Evolutionary conservation across 2,797 vertebrate genomes (phyloP), one percentile per base, ranked within the genome.

Genomic region (Parotocinclus haroldoi): DNA sequence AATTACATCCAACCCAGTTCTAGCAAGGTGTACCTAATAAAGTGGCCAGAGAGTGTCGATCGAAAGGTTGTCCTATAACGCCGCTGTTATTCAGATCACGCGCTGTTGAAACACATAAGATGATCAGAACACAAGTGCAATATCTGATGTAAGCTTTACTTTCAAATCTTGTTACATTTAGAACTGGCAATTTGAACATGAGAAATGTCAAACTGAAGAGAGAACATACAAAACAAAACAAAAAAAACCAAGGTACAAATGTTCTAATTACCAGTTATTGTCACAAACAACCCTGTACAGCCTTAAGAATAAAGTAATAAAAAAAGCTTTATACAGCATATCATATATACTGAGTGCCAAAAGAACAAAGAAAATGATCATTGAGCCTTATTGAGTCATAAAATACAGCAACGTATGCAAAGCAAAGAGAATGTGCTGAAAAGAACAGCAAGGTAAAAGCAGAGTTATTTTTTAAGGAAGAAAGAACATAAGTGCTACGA

Each of bases 91-190:
- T 27, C 27, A 27, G 27, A 27, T 27, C 27, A 27, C 27, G 5
- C 27, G 5, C 27, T 2, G 27, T 2, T 27, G 27, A 27, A 27
- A 27, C 48, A 8, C 10, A 48, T 7, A 16, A 50, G 14, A 79
- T 62, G 77, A 81, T 65, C 83, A 69, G 58, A 79, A 54, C 52
- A 69, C 14, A 10, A 68, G 58, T 0, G 38, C 85, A 83, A 89
- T 89, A 90, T 96, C 84, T 93, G 91, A 94, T 95, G 93, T 98
- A 96, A 94, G 96, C 94, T 95, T 94, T 96, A 96, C 93, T 98
- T 97, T 94, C 94, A 96, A 97, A 96, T 92, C 94, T 93, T 92
- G 94, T 95, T 98, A 98, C 95, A 98, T 95, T 97, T 95, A 95
- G 91, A 97, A 95, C 94, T 93, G 95, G 95, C 94, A 96, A 96